phyloP scores from a whole-genome alignment of 2,797 vertebrate species.

The Dipus sagitta region DNA sequence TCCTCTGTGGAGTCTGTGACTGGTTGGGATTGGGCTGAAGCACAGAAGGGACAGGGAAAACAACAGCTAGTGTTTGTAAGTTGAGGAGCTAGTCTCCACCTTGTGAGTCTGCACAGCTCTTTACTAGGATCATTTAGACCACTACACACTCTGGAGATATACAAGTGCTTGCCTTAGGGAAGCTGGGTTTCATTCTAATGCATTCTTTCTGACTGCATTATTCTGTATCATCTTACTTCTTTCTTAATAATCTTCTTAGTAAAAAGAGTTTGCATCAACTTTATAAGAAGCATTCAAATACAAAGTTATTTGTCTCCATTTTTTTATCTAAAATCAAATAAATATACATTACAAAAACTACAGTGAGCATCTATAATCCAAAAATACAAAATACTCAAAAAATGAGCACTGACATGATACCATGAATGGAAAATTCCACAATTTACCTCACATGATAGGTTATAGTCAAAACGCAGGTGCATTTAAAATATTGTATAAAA shows the following conservation, averaged over 20 bases:
- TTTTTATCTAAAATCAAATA: conserved; percentile 13
- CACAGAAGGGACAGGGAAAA: no score
- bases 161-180: background rate
- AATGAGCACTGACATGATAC: background rate
- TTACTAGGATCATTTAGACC: no score
- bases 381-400: background rate
- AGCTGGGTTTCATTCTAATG: background rate
- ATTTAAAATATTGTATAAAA: background rate
- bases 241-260: background rate
- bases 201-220: background rate
- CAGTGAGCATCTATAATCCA: background rate
- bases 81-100: accelerated
- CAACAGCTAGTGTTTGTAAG: accelerated
- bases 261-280: background rate
- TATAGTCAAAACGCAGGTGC: background rate
- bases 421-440: background rate
- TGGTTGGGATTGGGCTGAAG: background rate
- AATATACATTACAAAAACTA: background rate
- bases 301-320: background rate
- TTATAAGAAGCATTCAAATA: background rate
- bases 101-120: background rate
- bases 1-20: no score
- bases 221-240: background rate
- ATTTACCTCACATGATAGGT: background rate
- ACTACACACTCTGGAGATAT: no score